Evolutionary conservation across 2,797 vertebrate genomes (phyloP).

Genomic region (Microtus californicus): DNA sequence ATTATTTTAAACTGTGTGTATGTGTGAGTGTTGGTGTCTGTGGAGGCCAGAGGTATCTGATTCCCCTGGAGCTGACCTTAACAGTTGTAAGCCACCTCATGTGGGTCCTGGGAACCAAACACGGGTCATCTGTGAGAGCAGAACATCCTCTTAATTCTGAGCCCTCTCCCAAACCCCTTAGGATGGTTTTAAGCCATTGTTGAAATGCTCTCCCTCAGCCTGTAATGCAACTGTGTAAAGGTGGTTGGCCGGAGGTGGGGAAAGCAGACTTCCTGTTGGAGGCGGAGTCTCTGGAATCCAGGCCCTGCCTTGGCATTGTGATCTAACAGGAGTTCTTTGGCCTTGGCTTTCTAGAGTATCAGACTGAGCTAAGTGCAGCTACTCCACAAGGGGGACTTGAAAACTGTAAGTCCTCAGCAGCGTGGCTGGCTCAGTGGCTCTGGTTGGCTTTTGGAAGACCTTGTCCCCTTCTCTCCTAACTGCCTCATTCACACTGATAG

Average conservation of each 20-base stretch:
- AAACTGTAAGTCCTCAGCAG: not conserved
- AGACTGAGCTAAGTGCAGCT: not conserved
- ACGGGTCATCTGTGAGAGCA: not conserved
- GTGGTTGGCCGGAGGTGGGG: rapidly evolving
- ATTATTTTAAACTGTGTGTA: not conserved
- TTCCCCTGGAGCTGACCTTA: not conserved
- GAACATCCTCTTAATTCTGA: not conserved
- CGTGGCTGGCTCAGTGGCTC: not conserved
- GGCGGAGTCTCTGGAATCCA: not conserved
- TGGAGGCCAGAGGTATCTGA: not conserved
- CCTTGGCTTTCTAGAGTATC: not conserved
- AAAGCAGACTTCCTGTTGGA: not conserved
- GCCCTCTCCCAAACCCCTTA: not conserved
- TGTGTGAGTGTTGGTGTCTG: not conserved
- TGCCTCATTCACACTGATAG: not conserved
- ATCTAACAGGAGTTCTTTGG: not conserved
- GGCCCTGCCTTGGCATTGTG: not conserved
- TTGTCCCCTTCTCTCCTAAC: not conserved
- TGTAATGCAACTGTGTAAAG: not conserved
- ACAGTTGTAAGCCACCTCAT: not conserved
- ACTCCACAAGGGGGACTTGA: not conserved
- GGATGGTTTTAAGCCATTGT: not conserved
- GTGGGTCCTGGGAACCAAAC: not conserved
- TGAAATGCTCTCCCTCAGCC: not conserved
- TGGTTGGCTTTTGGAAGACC: not conserved